Percentiles rank a stretch among this genome's conserved stretches.
Conservation (phyloP, 2,797 vertebrate species). For the Chrosomus eos region DNA sequence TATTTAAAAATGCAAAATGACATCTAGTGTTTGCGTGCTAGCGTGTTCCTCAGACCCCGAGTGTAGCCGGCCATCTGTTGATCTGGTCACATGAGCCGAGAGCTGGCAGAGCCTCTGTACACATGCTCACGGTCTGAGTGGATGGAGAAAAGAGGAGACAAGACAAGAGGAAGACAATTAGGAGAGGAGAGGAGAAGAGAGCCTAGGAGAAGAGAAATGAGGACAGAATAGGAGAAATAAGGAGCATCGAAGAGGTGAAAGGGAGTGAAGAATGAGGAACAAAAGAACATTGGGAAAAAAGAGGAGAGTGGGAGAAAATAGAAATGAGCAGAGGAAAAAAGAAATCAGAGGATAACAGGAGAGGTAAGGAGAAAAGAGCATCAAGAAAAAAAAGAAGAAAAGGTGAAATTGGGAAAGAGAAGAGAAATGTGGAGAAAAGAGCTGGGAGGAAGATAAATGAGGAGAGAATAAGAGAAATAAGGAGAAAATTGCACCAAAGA, state of each 20-base stretch:
- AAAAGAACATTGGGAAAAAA: background rate
- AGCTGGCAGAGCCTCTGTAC: constrained; percentile 80
- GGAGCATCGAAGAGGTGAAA: background rate
- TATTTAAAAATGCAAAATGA: constrained; percentile 82
- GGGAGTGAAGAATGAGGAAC: constrained; percentile 7
- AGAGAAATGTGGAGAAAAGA: background rate
- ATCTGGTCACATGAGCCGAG: constrained; percentile 82
- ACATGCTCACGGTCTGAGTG: background rate
- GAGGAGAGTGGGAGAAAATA: constrained; percentile 30
- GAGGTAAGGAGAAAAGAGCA: background rate
- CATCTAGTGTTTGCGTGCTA: constrained; percentile 77
- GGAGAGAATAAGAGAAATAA: constrained; percentile 31
- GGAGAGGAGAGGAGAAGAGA: background rate
- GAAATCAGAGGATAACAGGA: background rate
- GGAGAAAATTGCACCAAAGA: constrained; percentile 26
- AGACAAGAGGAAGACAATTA: background rate
- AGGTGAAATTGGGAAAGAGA: background rate
- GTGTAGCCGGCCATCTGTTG: constrained; percentile 82
- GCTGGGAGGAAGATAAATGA: background rate
- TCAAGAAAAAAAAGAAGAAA: background rate
- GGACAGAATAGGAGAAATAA: background rate
- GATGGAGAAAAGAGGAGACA: background rate
- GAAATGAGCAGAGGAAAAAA: background rate
- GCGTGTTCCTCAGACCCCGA: constrained; percentile 74
- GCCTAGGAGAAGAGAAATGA: background rate